Percentiles rank a stretch among this genome's conserved stretches.
These are phyloP conservation scores for Atta cephalotes DNA, from an alignment of 1,140 invertebrate genomes.

Conservation along the genomic window DNA sequence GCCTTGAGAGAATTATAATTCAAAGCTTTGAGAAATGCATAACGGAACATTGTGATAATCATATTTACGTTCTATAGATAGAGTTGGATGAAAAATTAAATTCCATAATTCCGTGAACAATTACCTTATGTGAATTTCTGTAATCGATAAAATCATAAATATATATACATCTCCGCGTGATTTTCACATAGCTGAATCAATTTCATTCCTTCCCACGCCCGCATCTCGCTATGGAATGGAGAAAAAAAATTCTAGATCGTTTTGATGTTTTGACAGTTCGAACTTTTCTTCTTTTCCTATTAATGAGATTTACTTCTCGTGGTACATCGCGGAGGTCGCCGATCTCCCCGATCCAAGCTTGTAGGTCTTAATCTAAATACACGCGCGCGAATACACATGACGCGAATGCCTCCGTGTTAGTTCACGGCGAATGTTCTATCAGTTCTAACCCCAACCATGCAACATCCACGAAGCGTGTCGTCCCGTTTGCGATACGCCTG, in stretches of 20 bases:
- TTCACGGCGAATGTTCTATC: constrained; percentile 21
- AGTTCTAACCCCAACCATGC: constrained; percentile 53
- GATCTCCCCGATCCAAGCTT: constrained; percentile 13
- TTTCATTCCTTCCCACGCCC: constrained; percentile 7
- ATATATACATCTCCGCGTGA: neutral
- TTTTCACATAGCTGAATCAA: constrained; percentile 11
- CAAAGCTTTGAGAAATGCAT: constrained; percentile 18
- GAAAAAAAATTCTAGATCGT: neutral
- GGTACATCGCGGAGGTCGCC: neutral
- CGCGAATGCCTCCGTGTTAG: constrained; percentile 10
- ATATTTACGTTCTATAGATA: neutral
- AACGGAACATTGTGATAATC: constrained; percentile 36
- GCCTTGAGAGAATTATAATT: constrained; percentile 26
- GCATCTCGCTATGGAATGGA: neutral
- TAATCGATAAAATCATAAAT: constrained; percentile 27
- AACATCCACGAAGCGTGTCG: constrained; percentile 72
- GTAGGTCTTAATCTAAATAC: constrained; percentile 54
- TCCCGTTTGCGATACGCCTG: constrained; percentile 71
- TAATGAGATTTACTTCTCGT: neutral
- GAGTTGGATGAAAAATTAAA: constrained; percentile 14
- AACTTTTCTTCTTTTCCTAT: neutral
- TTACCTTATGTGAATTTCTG: constrained; percentile 29
- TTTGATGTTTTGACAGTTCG: neutral
- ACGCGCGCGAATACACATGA: neutral
- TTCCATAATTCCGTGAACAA: neutral